A percentile compares a stretch with the other conserved stretches of the same genome.
These are phyloP conservation scores for Halesus radiatus DNA, from an alignment of 1,140 invertebrate species.

Conservation along the genomic window DNA sequence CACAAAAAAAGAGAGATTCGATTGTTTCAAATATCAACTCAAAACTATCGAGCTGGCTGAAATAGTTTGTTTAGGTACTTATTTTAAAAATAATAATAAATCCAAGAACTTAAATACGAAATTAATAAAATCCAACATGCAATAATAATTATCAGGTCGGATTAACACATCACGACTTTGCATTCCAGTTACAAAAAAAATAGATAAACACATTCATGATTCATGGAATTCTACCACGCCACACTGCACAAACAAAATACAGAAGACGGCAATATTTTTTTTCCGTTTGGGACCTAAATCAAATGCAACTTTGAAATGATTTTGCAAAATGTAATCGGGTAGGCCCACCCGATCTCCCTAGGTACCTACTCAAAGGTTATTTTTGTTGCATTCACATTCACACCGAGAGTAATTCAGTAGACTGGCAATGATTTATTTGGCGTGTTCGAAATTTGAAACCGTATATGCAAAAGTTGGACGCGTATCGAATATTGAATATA, in stretches of 20 bases:
- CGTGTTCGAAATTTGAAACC: slow-evolving; percentile 36
- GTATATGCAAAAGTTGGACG: slow-evolving; percentile 3
- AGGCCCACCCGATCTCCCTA: background rate
- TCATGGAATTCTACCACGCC: background rate
- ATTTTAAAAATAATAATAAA: too few species aligned
- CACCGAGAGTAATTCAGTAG: slow-evolving; percentile 24
- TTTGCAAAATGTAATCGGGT: background rate
- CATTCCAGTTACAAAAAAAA: too few species aligned
- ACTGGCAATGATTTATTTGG: slow-evolving; percentile 40
- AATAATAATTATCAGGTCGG: too few species aligned
- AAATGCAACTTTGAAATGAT: too few species aligned
- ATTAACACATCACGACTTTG: too few species aligned
- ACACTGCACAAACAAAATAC: background rate
- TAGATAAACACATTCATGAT: background rate
- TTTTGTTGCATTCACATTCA: slow-evolving; percentile 32
- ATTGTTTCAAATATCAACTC: too few species aligned
- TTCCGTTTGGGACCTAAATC: too few species aligned
- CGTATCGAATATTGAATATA: slow-evolving; percentile 4
- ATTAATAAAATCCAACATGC: too few species aligned
- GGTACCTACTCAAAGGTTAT: background rate
- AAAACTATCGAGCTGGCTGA: too few species aligned
- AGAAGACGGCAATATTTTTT: background rate
- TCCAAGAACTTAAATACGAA: too few species aligned
- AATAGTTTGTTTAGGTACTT: too few species aligned
- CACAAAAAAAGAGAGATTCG: too few species aligned